phyloP scores from a whole-genome alignment of 2,113 vertebrate species.

The Antigone vipio region DNA sequence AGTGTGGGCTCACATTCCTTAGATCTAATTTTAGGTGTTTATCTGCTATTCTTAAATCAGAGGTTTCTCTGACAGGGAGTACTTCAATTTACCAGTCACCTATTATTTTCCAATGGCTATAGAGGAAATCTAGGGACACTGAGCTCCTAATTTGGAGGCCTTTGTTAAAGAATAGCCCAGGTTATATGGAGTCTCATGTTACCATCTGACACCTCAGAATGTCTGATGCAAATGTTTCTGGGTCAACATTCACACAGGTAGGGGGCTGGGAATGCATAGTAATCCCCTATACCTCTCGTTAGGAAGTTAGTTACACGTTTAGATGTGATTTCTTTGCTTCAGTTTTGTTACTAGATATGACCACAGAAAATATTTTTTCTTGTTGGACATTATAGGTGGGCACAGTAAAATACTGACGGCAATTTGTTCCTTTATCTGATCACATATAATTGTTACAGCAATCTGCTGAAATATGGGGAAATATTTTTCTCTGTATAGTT shows the following conservation, averaged over 20 bases:
- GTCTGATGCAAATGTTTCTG: neutral
- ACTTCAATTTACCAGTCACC: neutral
- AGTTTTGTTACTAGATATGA: neutral
- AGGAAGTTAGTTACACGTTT: neutral
- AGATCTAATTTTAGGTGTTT: neutral
- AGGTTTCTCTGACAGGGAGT: neutral
- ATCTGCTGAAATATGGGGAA: neutral
- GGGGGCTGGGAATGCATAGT: fast-evolving
- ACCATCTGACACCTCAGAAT: neutral
- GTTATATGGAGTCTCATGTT: neutral
- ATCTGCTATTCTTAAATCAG: neutral
- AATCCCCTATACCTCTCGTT: neutral
- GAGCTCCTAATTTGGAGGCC: neutral
- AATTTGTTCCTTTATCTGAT: neutral
- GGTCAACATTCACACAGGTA: neutral
- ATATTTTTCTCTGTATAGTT: neutral
- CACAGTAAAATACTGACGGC: neutral
- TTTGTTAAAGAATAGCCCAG: neutral
- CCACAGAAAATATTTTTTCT: neutral
- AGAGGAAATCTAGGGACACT: neutral
- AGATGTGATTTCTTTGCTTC: neutral
- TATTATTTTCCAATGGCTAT: neutral
- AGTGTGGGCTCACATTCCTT: neutral
- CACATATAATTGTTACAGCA: neutral
- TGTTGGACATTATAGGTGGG: neutral